Percentiles rank a stretch among this genome's conserved stretches.
Evolutionary conservation across 2,888 invertebrate genomes (phyloP).

Genomic region (Allolobophora icterica): DNA sequence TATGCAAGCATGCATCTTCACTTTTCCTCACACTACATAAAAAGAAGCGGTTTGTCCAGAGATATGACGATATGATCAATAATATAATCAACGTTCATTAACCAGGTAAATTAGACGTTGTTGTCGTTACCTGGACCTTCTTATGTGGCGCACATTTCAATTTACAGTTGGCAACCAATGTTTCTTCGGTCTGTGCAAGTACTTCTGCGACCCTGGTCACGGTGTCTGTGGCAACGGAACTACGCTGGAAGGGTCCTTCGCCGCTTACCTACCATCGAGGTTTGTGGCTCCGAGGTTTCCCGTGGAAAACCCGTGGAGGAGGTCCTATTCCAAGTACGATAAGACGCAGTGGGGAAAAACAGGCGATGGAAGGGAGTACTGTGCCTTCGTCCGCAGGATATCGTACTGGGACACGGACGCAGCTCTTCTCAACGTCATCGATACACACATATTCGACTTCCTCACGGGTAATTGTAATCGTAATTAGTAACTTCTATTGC

Average conservation of each 20-base stretch:
- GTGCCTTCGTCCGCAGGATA: constrained; percentile 82
- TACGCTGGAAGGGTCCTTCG: constrained; percentile 94
- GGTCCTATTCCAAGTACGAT: constrained; percentile 75
- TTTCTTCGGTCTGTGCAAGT: constrained; percentile 68
- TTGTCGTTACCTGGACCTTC: background rate
- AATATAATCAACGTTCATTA: too few relatives aligned
- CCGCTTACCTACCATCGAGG: constrained; percentile 82
- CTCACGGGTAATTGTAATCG: constrained; percentile 75
- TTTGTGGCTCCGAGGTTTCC: constrained; percentile 70
- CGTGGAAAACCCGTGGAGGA: constrained; percentile 84
- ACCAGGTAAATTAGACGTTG: background rate
- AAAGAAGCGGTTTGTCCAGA: too few relatives aligned
- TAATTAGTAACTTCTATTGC: background rate
- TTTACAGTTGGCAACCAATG: constrained; percentile 67
- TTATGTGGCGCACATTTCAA: background rate
- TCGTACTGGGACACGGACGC: constrained; percentile 90
- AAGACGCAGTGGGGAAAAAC: constrained; percentile 98
- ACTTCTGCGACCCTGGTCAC: constrained; percentile 71
- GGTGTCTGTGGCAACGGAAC: constrained; percentile 90
- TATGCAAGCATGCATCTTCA: too few relatives aligned
- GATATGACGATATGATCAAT: too few relatives aligned
- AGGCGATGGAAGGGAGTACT: constrained; percentile 71
- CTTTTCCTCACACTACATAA: too few relatives aligned
- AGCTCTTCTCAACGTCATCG: constrained; percentile 89
- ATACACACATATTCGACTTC: constrained; percentile 95